Conservation (phyloP, 2,888 invertebrate genomes). For the Dromius quadrimaculatus region DNA sequence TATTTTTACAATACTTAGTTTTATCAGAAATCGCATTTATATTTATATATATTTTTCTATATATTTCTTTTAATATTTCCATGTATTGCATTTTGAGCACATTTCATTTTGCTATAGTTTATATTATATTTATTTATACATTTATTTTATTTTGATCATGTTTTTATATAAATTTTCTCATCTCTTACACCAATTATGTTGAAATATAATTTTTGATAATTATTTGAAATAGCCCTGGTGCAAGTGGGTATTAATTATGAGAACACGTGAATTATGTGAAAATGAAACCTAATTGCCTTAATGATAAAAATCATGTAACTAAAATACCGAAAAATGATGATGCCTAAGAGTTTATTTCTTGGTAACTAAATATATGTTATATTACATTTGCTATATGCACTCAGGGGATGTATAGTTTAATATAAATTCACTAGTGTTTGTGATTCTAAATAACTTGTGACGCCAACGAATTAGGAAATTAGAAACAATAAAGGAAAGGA, state of each 20-base stretch:
- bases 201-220: background rate
- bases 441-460: slow-evolving; percentile 18
- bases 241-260: slow-evolving; percentile 38
- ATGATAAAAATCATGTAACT: slow-evolving; percentile 47
- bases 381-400: slow-evolving; percentile 50
- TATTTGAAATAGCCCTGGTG: slow-evolving; percentile 17
- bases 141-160: slow-evolving; percentile 1
- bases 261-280: slow-evolving; percentile 45
- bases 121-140: slow-evolving; percentile 19
- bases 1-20: slow-evolving; percentile 3
- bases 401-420: slow-evolving; percentile 40
- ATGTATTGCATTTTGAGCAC: background rate
- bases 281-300: slow-evolving; percentile 50
- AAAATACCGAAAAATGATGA: slow-evolving; percentile 42
- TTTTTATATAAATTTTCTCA: slow-evolving; percentile 15
- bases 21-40: slow-evolving; percentile 12
- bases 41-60: slow-evolving; percentile 1
- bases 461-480: slow-evolving; percentile 13
- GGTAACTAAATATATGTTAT: slow-evolving; percentile 44
- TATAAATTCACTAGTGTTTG: slow-evolving; percentile 19
- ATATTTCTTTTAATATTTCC: slow-evolving; percentile 16
- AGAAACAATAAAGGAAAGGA: slow-evolving; percentile 10
- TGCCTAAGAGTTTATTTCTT: slow-evolving; percentile 42
- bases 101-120: slow-evolving; percentile 14
- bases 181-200: background rate